phyloP scores from a whole-genome alignment of 2,113 vertebrate species.

The Casuarius casuarius region DNA sequence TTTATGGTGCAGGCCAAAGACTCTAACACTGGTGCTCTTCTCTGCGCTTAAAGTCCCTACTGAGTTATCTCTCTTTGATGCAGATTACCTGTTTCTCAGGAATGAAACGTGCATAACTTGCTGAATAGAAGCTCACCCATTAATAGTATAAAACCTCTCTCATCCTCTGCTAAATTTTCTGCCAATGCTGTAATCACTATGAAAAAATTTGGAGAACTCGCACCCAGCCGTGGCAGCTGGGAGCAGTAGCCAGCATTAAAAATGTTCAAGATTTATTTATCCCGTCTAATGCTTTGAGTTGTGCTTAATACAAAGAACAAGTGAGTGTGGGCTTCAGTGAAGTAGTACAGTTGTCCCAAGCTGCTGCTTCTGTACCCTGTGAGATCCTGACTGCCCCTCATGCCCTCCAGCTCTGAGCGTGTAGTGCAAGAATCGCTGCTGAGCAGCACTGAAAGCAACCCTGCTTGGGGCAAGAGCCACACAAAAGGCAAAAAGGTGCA shows the following conservation, averaged over 20 bases:
- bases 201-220: background rate
- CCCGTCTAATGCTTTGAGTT: background rate
- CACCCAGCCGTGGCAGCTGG: background rate
- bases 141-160: background rate
- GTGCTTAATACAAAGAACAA: background rate
- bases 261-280: background rate
- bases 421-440: background rate
- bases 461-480: background rate
- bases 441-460: rapidly evolving
- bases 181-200: background rate
- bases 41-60: background rate
- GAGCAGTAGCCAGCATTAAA: background rate
- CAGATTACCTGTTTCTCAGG: background rate
- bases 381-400: background rate
- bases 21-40: background rate
- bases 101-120: background rate
- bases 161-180: background rate
- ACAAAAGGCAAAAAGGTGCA: background rate
- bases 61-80: background rate
- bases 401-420: rapidly evolving
- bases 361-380: background rate
- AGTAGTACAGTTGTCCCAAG: rapidly evolving
- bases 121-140: background rate
- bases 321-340: background rate
- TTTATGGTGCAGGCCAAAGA: background rate